Evolutionary conservation across 2,797 vertebrate species (phyloP).

Genomic region (Oreochromis grahami): DNA sequence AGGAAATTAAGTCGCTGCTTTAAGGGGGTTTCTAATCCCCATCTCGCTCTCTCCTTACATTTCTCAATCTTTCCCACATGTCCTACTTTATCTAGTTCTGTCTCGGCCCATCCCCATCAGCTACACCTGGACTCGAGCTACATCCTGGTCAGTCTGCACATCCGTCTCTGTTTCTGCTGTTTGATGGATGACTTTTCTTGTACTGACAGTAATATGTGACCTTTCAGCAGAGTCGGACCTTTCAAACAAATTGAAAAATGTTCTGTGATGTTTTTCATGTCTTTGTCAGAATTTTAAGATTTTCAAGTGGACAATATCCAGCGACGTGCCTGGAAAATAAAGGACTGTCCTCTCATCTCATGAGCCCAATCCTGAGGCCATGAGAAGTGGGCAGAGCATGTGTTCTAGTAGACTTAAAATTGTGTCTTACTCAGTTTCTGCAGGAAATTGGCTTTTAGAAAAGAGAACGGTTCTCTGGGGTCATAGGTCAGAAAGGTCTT

Average conservation of each 20-base stretch:
- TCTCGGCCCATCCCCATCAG: background rate
- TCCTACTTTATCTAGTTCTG: constrained; percentile 9
- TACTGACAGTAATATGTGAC: constrained; percentile 25
- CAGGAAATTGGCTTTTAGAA: background rate
- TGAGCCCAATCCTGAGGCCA: background rate
- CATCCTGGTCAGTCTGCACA: constrained; percentile 1
- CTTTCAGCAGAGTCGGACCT: constrained; percentile 7
- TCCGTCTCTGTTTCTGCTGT: constrained; percentile 26
- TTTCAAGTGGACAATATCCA: background rate
- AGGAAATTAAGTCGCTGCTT: constrained; percentile 78
- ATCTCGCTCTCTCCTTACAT: constrained; percentile 54
- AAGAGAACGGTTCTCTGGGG: background rate
- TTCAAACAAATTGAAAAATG: constrained; percentile 29
- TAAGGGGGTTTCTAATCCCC: constrained; percentile 56
- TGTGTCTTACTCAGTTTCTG: background rate
- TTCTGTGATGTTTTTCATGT: background rate
- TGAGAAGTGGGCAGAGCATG: background rate
- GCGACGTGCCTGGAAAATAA: background rate
- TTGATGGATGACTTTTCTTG: constrained; percentile 21
- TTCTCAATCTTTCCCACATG: constrained; percentile 50
- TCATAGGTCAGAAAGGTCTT: constrained; percentile 6
- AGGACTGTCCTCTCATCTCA: background rate
- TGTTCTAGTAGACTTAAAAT: background rate
- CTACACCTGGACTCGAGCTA: background rate
- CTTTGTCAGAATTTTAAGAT: background rate